These are phyloP conservation scores for Coranthus polyacanthus DNA, from an alignment of 2,797 vertebrate genomes.

Conservation along the genomic window DNA sequence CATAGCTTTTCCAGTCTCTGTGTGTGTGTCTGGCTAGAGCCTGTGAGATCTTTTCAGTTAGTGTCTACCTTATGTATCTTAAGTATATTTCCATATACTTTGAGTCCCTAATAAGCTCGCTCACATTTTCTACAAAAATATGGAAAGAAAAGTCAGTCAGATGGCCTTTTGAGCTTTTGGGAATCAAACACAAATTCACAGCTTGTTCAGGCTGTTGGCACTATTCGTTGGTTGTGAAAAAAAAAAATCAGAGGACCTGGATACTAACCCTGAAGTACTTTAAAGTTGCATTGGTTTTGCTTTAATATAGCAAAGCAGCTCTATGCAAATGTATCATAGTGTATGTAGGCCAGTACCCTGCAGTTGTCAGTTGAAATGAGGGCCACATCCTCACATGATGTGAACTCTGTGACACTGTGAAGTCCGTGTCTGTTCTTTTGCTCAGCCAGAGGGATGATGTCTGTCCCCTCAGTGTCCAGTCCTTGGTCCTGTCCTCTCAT, in stretches of 20 bases:
- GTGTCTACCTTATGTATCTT: too few species aligned
- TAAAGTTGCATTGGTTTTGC: not conserved
- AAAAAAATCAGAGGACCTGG: not conserved
- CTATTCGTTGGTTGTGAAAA: not conserved
- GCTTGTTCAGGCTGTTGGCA: not conserved
- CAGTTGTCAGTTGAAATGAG: constrained; percentile 26
- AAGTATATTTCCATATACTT: too few species aligned
- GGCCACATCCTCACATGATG: constrained; percentile 28
- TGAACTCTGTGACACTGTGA: constrained; percentile 27
- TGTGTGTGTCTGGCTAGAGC: too few species aligned
- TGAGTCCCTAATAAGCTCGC: too few species aligned
- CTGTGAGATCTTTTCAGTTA: too few species aligned
- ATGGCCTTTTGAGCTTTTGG: not conserved
- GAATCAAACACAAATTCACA: not conserved
- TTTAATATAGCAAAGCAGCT: not conserved
- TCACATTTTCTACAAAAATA: too few species aligned
- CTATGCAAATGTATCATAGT: not conserved
- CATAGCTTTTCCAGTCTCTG: too few species aligned
- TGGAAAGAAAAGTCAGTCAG: not conserved
- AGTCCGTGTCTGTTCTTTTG: constrained; percentile 10
- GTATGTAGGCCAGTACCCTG: constrained; percentile 6
- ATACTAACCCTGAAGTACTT: not conserved
- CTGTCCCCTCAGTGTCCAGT: constrained; percentile 28
- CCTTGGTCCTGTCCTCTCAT: constrained; percentile 26
- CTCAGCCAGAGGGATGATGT: constrained; percentile 27